A percentile compares a stretch with the other conserved stretches of the same genome.
These are phyloP conservation scores for Seriola quinqueradiata DNA, from an alignment of 2,113 vertebrate species.

Conservation along the genomic window DNA sequence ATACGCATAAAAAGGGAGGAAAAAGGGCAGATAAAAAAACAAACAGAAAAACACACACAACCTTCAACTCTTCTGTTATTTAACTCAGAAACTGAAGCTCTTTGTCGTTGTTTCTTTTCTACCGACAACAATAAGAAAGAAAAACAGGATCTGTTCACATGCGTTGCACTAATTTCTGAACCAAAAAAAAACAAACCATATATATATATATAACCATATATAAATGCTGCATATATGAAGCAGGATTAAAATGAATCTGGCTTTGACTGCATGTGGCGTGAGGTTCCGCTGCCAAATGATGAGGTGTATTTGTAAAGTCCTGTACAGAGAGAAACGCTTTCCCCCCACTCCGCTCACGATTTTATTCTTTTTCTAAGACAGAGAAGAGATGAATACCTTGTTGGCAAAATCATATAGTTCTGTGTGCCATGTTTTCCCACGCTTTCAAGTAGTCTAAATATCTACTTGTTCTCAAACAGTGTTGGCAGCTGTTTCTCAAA, in stretches of 20 bases:
- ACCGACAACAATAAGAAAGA: conserved; percentile 6
- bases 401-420: conserved; percentile 58
- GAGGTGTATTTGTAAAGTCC: conserved; percentile 20
- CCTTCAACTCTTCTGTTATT: conserved; percentile 31
- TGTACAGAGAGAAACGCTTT: neutral
- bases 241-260: conserved; percentile 35
- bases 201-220: neutral
- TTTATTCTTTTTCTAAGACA: conserved; percentile 55
- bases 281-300: conserved; percentile 27
- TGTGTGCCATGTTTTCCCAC: conserved; percentile 63
- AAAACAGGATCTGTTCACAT: neutral
- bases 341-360: neutral
- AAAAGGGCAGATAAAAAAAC: conserved; percentile 44
- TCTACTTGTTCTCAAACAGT: conserved; percentile 73
- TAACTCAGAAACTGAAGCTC: conserved; percentile 27
- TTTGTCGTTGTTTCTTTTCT: conserved; percentile 12
- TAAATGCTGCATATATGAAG: neutral
- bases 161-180: conserved; percentile 16
- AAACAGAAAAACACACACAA: conserved; percentile 38
- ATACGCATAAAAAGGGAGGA: conserved; percentile 6
- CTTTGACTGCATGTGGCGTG: conserved; percentile 3
- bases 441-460: conserved; percentile 70
- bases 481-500: conserved; percentile 79
- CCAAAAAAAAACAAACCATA: neutral
- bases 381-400: conserved; percentile 54